Evolutionary conservation across 2,888 invertebrate species (phyloP).

Genomic region (Druceiella hillmani): DNA sequence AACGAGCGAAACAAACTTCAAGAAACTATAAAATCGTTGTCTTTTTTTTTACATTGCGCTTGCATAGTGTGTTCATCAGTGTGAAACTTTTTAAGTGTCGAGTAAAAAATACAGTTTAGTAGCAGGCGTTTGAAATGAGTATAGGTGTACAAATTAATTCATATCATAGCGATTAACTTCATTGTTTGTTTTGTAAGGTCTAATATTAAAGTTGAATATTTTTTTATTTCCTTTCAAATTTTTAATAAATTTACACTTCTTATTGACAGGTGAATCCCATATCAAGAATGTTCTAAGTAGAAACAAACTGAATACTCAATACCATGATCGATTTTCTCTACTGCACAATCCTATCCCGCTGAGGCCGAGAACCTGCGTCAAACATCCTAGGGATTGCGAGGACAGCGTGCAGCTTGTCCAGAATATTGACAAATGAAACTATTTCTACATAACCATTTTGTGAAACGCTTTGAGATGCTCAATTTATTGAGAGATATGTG

Average conservation of each 20-base stretch:
- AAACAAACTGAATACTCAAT: conserved; percentile 33
- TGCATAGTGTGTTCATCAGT: neutral
- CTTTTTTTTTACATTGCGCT: neutral
- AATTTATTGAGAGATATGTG: too few species aligned
- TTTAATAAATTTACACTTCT: conserved; percentile 17
- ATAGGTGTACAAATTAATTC: too few species aligned
- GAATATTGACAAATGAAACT: conserved; percentile 18
- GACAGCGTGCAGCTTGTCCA: conserved; percentile 25
- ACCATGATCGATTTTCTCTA: conserved; percentile 40
- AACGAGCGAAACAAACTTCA: too few species aligned
- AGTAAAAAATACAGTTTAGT: too few species aligned
- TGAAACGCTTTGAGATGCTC: too few species aligned
- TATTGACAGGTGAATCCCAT: conserved; percentile 41
- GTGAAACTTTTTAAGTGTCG: too few species aligned
- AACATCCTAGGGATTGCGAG: conserved; percentile 13
- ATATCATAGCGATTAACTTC: too few species aligned
- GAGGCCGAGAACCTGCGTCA: conserved; percentile 31
- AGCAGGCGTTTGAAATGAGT: too few species aligned
- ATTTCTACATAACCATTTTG: too few species aligned
- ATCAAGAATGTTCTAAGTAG: conserved; percentile 37
- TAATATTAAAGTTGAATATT: too few species aligned
- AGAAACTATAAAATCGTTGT: too few species aligned
- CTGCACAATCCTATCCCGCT: conserved; percentile 42
- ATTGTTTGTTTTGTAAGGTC: neutral
- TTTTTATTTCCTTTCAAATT: too few species aligned